Percentiles rank a stretch among this genome's conserved stretches.
Evolutionary conservation across 2,888 invertebrate genomes (phyloP).

Genomic region (Petrolisthes manimaculis): DNA sequence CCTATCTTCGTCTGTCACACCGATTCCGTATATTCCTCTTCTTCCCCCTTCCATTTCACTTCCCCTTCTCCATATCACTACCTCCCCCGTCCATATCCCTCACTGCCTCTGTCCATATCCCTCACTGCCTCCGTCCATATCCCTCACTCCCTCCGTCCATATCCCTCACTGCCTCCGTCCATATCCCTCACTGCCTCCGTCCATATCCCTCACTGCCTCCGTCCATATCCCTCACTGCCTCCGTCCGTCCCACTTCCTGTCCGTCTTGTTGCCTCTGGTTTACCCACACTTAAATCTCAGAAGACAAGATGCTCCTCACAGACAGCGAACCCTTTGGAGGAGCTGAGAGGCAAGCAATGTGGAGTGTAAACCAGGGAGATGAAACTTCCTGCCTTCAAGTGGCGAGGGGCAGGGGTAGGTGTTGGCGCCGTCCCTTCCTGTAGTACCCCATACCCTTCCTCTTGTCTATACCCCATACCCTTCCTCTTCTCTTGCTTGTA

Average conservation of each 20-base stretch:
- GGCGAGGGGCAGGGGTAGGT: too few species aligned
- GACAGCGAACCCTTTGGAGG: too few species aligned
- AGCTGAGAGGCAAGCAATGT: too few species aligned
- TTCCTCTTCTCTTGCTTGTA: neutral
- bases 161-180: neutral
- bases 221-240: neutral
- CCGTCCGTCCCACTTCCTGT: neutral
- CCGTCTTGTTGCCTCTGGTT: too few species aligned
- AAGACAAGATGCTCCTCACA: too few species aligned
- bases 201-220: neutral
- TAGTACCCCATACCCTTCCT: neutral
- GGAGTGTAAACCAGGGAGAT: too few species aligned
- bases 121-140: neutral
- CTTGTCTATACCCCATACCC: neutral
- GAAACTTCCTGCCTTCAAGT: too few species aligned
- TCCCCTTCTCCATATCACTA: neutral
- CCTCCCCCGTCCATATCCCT: neutral
- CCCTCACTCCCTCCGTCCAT: neutral
- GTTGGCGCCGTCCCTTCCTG: neutral
- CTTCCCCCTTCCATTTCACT: neutral
- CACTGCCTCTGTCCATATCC: neutral
- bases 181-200: neutral
- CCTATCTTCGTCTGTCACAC: neutral
- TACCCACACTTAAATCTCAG: too few species aligned
- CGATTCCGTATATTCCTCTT: neutral